phyloP scores from a whole-genome alignment of 1,140 invertebrate species.

The Gonioctena quinquepunctata region DNA sequence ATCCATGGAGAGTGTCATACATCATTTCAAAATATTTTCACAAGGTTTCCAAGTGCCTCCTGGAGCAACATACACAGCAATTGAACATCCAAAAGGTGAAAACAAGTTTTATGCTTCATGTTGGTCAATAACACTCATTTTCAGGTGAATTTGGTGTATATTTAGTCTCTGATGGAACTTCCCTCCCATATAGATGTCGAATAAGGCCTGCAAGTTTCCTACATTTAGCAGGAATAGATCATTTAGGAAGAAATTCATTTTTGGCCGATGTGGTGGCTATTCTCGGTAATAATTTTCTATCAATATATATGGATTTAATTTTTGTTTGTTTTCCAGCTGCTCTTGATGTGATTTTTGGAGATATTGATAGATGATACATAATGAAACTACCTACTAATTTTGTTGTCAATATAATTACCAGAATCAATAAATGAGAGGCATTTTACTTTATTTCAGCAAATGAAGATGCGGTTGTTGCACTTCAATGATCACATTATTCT shows the following conservation, averaged over 20 bases:
- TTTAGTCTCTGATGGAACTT: slow-evolving; percentile 81
- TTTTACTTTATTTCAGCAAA: no score
- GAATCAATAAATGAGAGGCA: no score
- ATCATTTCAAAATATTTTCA: slow-evolving; percentile 85
- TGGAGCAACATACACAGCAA: slow-evolving; percentile 77
- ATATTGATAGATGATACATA: slow-evolving; percentile 48
- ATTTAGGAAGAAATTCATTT: slow-evolving; percentile 65
- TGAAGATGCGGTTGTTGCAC: no score
- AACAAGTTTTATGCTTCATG: background rate
- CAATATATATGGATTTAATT: no score
- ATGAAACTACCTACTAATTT: no score
- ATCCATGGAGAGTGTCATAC: slow-evolving; percentile 86
- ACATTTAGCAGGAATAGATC: slow-evolving; percentile 69
- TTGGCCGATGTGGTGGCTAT: slow-evolving; percentile 82
- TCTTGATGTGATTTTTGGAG: slow-evolving; percentile 49
- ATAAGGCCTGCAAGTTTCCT: slow-evolving; percentile 76
- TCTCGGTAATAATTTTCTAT: slow-evolving; percentile 66
- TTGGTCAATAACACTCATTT: background rate
- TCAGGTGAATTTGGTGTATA: slow-evolving; percentile 84
- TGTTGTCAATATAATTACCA: no score
- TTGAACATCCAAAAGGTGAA: slow-evolving; percentile 76
- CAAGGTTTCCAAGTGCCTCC: slow-evolving; percentile 83
- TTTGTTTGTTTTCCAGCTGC: slow-evolving; percentile 30
- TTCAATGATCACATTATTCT: no score
- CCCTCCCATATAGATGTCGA: slow-evolving; percentile 80